Base-by-base conservation (phyloP, 64 coral and sea anemone species). In the Pocillopora verrucosa region DNA sequence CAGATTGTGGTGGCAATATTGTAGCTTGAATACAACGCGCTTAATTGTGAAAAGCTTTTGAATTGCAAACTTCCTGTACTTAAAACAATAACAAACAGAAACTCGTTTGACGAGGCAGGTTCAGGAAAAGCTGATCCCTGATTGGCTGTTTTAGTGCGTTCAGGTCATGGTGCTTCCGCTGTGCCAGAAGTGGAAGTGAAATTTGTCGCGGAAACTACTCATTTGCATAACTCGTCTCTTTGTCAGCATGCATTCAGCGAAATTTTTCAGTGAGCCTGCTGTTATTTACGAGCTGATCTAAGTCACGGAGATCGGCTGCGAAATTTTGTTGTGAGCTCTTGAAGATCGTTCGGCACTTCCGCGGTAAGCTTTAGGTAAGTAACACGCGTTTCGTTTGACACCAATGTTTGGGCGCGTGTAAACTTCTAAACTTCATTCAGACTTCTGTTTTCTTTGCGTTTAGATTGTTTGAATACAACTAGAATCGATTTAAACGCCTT, bases 151-250 rank as follows among this genome's bases (percentile, higher is more conserved):
- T 20, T n/a, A 22, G 11, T 57, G 11, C 16, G 37, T 77, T 51
- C 56, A 51, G 36, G 12, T 85, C 63, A 85, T 65, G 82, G 51
- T 37, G 37, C 72, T 85, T 45, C 65, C 63, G 45, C 15, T 11
- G 13, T 24, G 12, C n/a, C 14, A 62, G 17, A 70, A 30, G 79
- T 61, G 26, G 16, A 61, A 36, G 14, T 34, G 67, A 67, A 72
- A 72, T n/a, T 85, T 85, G 82, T 85, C 36, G 82, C 65, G 72
- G 51, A 84, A 84, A 26, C 82, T 11, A 56, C 36, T 45, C 59
- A 81, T 81, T 85, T 72, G 64, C 82, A 85, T 85, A 85, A 72
- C 25, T 37, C 67, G 62, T 38, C 58, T 81, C 65, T 85, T 72
- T 72, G 65, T 72, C 37, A 72, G 82, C 65, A 58, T 85, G 82